A percentile compares a stretch with the other conserved stretches of the same genome.
Evolutionary conservation across 2,888 invertebrate species (phyloP).

Genomic region (Oxyscelio sp.): DNA sequence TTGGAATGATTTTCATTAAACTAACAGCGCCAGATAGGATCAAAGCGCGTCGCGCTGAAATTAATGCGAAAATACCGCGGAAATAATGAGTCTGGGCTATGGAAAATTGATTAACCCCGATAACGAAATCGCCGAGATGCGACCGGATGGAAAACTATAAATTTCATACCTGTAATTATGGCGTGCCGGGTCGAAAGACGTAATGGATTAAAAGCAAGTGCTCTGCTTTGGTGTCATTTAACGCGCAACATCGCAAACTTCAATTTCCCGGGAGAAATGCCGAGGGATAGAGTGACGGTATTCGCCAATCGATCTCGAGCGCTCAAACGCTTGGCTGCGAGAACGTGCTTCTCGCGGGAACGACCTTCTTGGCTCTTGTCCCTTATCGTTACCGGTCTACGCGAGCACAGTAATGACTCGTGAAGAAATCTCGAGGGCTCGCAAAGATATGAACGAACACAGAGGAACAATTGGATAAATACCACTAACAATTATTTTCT

Average conservation of each 20-base stretch:
- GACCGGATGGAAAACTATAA: slow-evolving; percentile 5
- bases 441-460: too few species aligned
- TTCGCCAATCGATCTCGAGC: slow-evolving; percentile 51
- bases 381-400: slow-evolving; percentile 33
- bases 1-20: slow-evolving; percentile 20
- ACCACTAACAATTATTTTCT: slow-evolving; percentile 16
- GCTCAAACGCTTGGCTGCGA: slow-evolving; percentile 37
- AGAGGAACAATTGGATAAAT: slow-evolving; percentile 9
- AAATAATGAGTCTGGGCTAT: neutral
- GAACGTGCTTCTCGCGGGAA: slow-evolving; percentile 39
- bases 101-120: neutral
- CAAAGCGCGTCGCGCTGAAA: neutral
- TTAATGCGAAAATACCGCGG: neutral
- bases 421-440: slow-evolving; percentile 21
- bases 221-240: slow-evolving; percentile 32
- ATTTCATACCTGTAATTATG: slow-evolving; percentile 11
- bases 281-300: slow-evolving; percentile 7
- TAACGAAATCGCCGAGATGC: neutral
- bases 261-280: slow-evolving; percentile 60
- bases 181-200: neutral
- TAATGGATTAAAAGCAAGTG: slow-evolving; percentile 39
- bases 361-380: slow-evolving; percentile 28
- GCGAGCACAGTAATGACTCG: slow-evolving; percentile 19
- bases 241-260: slow-evolving; percentile 42
- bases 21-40: neutral